Conservation (phyloP, 2,113 vertebrate species). For the Xenopus tropicalis region DNA sequence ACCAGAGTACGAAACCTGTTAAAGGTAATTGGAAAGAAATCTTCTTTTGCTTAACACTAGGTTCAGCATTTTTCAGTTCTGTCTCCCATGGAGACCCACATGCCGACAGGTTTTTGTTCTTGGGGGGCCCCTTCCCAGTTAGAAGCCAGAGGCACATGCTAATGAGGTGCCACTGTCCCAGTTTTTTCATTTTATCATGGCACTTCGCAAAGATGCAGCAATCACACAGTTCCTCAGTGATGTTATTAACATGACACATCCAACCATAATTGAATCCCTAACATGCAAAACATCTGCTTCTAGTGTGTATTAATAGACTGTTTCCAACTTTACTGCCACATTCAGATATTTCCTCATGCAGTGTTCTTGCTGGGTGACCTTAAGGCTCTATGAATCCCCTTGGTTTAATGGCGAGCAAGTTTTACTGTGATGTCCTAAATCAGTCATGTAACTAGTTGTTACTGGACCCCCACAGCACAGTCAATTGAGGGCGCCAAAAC, state of each 20-base stretch:
- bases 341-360: no score
- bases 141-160: background rate
- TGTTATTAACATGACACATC: conserved; percentile 21
- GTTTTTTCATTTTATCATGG: conserved; percentile 20
- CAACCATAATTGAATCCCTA: background rate
- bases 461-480: no score
- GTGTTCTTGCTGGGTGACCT: background rate
- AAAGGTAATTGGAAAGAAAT: conserved; percentile 26
- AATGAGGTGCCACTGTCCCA: conserved; percentile 19
- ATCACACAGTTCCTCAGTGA: conserved; percentile 1
- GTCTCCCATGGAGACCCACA: conserved; percentile 9
- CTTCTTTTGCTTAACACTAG: conserved; percentile 10
- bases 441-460: no score
- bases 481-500: no score
- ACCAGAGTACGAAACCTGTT: conserved; percentile 15
- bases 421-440: no score
- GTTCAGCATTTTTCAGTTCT: conserved; percentile 12
- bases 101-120: background rate
- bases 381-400: background rate
- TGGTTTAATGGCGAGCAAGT: no score
- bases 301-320: conserved; percentile 10
- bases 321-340: background rate
- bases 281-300: background rate
- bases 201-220: background rate
- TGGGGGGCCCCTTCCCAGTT: background rate